Conservation (phyloP, 2,888 invertebrate genomes). For the Abrostola triplasia region DNA sequence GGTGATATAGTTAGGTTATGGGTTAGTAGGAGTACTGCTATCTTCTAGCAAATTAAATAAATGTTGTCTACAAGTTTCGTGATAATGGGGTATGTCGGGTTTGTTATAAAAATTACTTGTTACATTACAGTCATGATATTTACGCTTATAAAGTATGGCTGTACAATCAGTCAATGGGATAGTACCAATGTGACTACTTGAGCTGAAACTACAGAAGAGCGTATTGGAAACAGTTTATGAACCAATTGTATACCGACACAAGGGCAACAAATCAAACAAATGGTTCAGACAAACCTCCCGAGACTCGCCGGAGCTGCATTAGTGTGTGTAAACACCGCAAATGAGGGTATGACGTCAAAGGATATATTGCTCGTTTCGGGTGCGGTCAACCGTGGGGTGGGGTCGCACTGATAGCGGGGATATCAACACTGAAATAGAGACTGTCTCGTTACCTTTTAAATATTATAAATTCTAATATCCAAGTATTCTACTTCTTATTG, state of each 20-base stretch:
- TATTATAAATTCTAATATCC: too few relatives aligned
- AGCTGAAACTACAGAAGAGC: background rate
- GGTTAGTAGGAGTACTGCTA: too few relatives aligned
- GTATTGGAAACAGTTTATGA: conserved; percentile 4
- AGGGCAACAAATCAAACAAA: conserved; percentile 17
- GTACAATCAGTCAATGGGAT: background rate
- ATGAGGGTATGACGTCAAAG: conserved; percentile 38
- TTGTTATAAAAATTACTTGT: too few relatives aligned
- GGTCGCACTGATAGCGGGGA: conserved; percentile 17
- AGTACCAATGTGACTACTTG: background rate
- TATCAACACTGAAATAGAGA: too few relatives aligned
- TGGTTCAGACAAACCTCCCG: conserved; percentile 10
- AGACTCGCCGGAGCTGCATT: conserved; percentile 7
- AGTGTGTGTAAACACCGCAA: conserved; percentile 7
- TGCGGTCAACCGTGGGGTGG: background rate
- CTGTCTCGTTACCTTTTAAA: too few relatives aligned
- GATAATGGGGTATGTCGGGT: too few relatives aligned
- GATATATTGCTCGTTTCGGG: conserved; percentile 1
- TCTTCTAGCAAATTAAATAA: too few relatives aligned
- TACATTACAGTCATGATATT: too few relatives aligned
- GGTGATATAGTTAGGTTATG: too few relatives aligned
- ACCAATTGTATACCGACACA: conserved; percentile 2
- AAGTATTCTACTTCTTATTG: too few relatives aligned
- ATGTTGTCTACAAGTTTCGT: too few relatives aligned
- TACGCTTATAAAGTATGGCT: too few relatives aligned